Evolutionary conservation across 2,888 invertebrate species (phyloP).

Genomic region (Scaptomyza polygonia): DNA sequence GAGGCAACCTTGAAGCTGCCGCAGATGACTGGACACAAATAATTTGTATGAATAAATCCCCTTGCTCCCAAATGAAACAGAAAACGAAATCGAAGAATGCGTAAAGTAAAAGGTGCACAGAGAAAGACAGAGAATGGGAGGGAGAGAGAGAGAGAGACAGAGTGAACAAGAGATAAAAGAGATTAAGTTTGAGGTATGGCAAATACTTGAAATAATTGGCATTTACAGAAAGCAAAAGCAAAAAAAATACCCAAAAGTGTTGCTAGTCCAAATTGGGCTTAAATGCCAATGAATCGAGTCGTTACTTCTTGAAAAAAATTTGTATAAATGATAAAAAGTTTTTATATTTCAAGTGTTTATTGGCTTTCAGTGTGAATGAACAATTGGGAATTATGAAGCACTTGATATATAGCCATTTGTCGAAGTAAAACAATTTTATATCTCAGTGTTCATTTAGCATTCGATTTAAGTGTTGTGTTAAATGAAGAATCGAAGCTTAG

Average conservation of each 20-base stretch:
- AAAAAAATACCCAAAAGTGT: background rate
- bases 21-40: conserved; percentile 54
- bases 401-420: background rate
- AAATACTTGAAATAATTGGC: conserved; percentile 38
- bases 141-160: background rate
- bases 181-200: conserved; percentile 1
- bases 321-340: background rate
- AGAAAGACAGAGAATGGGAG: background rate
- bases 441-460: background rate
- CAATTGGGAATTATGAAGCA: background rate
- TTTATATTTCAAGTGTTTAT: conserved; percentile 17
- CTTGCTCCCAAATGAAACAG: background rate
- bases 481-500: too few relatives aligned
- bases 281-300: background rate
- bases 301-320: background rate
- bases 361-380: conserved; percentile 3
- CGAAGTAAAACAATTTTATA: background rate
- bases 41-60: conserved; percentile 25
- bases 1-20: conserved; percentile 41
- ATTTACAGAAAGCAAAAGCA: conserved; percentile 1
- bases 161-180: background rate
- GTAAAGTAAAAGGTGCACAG: background rate
- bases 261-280: conserved; percentile 17
- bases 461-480: background rate
- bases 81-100: conserved; percentile 15